Conservation (phyloP, 2,113 vertebrate species). For the Notarius lentiginosus region DNA sequence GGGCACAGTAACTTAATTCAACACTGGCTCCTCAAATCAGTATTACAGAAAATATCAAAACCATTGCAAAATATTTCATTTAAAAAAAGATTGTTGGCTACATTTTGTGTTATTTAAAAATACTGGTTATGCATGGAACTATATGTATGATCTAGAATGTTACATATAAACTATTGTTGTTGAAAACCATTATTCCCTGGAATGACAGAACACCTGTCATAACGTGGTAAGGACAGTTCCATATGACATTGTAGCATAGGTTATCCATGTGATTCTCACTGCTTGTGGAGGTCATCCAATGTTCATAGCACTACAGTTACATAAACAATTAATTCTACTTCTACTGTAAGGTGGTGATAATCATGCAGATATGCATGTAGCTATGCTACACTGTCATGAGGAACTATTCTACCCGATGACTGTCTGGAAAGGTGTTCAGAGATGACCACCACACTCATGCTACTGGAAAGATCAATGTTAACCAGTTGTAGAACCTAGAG, state of each 20-base stretch:
- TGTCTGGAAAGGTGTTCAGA: not conserved
- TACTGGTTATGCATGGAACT: not conserved
- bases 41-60: not conserved
- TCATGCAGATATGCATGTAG: no score
- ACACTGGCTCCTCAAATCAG: not conserved
- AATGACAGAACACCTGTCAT: not conserved
- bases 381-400: no score
- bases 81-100: not conserved
- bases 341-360: not conserved
- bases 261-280: not conserved
- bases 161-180: not conserved
- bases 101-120: not conserved
- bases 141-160: not conserved
- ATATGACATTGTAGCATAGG: not conserved
- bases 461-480: not conserved
- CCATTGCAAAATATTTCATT: not conserved
- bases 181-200: not conserved
- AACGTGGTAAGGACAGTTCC: not conserved
- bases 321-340: not conserved
- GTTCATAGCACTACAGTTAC: not conserved
- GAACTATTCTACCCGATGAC: not conserved
- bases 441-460: not conserved
- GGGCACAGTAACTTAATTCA: not conserved
- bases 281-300: not conserved
- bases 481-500: no score